Conservation (phyloP, 64 coral and sea anemone species). For the Catalaphyllia jardinei region DNA sequence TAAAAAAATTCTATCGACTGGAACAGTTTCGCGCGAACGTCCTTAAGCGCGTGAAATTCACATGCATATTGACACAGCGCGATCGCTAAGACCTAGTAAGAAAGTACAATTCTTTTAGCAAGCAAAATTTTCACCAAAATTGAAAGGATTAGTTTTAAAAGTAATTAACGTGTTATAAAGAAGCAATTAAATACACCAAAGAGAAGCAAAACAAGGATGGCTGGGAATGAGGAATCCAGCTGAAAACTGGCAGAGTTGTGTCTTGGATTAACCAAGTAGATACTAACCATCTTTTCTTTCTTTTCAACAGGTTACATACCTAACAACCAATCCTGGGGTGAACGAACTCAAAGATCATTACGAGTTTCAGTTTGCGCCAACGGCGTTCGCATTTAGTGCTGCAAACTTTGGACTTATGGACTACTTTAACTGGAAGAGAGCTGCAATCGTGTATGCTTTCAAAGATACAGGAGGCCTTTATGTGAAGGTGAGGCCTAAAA, state of each 20-base stretch:
- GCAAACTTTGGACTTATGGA: slow-evolving; percentile 4
- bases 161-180: not conserved
- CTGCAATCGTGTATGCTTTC: slow-evolving; percentile 37
- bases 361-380: not conserved
- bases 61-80: not conserved
- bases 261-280: not conserved
- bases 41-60: not conserved
- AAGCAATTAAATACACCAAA: too few relatives aligned
- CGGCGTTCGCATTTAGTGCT: not conserved
- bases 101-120: too few relatives aligned
- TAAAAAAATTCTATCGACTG: too few relatives aligned
- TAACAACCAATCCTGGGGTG: too few relatives aligned
- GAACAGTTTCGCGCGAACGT: too few relatives aligned
- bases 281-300: not conserved
- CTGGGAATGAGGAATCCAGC: too few relatives aligned
- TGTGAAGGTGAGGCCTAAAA: not conserved
- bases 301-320: not conserved
- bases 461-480: not conserved
- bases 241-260: not conserved
- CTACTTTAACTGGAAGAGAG: slow-evolving; percentile 36
- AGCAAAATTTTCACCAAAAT: not conserved
- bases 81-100: too few relatives aligned
- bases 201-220: too few relatives aligned
- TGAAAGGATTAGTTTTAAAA: not conserved
- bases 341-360: not conserved